phyloP scores from a whole-genome alignment of 2,113 vertebrate species.

The Chinchilla lanigera region DNA sequence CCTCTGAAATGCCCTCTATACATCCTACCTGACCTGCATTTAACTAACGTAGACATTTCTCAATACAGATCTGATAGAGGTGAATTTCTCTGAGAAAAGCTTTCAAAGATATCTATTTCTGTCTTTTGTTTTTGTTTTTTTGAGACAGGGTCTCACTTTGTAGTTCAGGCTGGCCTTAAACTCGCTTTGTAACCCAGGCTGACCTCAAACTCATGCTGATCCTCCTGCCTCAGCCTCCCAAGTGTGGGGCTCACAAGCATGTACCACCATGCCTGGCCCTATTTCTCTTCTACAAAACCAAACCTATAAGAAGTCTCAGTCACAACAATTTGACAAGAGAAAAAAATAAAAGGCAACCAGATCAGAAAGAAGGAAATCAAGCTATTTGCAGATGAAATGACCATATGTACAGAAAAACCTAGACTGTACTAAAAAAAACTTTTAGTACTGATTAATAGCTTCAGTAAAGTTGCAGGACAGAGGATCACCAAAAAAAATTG shows the following conservation, averaged over 20 bases:
- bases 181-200: too few species aligned
- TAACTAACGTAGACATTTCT: neutral
- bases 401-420: neutral
- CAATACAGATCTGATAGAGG: neutral
- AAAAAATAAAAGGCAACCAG: neutral
- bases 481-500: neutral
- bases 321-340: neutral
- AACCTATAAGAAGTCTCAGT: neutral
- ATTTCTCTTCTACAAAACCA: neutral
- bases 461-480: neutral
- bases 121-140: too few species aligned
- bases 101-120: neutral
- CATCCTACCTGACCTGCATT: neutral
- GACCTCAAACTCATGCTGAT: too few species aligned
- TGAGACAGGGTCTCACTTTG: too few species aligned
- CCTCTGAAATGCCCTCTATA: neutral
- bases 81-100: neutral
- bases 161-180: too few species aligned
- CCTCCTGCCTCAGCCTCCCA: too few species aligned
- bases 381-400: neutral
- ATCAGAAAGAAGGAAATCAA: neutral
- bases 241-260: too few species aligned
- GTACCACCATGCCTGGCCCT: too few species aligned
- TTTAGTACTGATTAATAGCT: neutral
- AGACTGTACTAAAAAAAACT: neutral